Evolutionary conservation across 1,140 invertebrate species (phyloP).

Genomic region (Archegozetes longisetosus): DNA sequence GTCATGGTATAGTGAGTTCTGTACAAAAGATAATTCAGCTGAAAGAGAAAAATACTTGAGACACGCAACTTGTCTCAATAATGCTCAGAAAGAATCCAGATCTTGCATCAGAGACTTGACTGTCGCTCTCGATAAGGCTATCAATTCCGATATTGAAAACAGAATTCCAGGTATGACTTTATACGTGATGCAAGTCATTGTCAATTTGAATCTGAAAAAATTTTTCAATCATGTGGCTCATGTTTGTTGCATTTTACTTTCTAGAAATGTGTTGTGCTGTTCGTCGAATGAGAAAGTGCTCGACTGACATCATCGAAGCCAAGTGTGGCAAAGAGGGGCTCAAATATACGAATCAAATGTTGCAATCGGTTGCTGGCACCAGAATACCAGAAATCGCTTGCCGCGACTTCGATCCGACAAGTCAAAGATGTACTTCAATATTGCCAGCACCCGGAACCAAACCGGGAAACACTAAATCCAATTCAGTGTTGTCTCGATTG

Average conservation of each 20-base stretch:
- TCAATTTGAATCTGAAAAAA: not conserved
- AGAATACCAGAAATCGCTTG: slow-evolving; percentile 12
- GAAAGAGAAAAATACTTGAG: slow-evolving; percentile 7
- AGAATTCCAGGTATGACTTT: slow-evolving; percentile 9
- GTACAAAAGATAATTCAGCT: slow-evolving; percentile 4
- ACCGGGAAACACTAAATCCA: slow-evolving; percentile 12
- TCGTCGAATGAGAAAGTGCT: slow-evolving; percentile 10
- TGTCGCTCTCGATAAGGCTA: slow-evolving; percentile 11
- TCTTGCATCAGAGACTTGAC: slow-evolving; percentile 12
- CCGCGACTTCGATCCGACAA: slow-evolving; percentile 11
- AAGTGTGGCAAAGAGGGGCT: slow-evolving; percentile 11
- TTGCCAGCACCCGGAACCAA: slow-evolving; percentile 8
- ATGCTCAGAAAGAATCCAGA: slow-evolving; percentile 5
- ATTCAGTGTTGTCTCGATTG: slow-evolving; percentile 16
- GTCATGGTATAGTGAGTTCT: slow-evolving; percentile 8
- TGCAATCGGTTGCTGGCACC: slow-evolving; percentile 11
- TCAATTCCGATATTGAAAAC: slow-evolving; percentile 10
- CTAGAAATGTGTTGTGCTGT: slow-evolving; percentile 13
- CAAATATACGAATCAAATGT: slow-evolving; percentile 13
- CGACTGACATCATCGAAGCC: slow-evolving; percentile 5
- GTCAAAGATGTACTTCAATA: slow-evolving; percentile 7
- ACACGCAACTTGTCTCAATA: slow-evolving; percentile 8
- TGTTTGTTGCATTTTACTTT: too few relatives aligned
- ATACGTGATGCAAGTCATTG: not conserved
- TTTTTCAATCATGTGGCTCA: too few relatives aligned